Evolutionary conservation across 2,888 invertebrate genomes (phyloP), one percentile per base, ranked within the genome.

Genomic region (Mythimna albipuncta): DNA sequence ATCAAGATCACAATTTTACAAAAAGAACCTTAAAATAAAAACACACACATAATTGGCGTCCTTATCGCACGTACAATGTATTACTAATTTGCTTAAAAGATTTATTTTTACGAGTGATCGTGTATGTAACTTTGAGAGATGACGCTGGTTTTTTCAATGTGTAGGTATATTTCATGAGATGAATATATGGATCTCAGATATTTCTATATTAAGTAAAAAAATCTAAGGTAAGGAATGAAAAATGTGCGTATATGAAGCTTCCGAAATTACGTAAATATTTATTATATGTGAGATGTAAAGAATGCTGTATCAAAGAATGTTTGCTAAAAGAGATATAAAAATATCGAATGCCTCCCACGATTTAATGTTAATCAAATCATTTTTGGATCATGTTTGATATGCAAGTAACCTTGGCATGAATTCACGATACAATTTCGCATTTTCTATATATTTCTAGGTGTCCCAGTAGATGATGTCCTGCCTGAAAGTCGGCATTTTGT

Each of bases 321-420:
- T 72, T 16, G 6, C 57, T 35, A 32, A 52, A 64, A 75, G 62
- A 55, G 61, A 78, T 73, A 69, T 19, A 50, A 72, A 69, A 54
- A 81, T 58, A 66, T 21, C 26, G 35, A 67, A 73, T 68, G 2
- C 54, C 47, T 66, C 16, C n/a, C 54, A 47, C 41, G 47, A 63
- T 57, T 79, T 59, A 55, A 75, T 35, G 58, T 72, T 75, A 69
- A 71, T 72, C 52, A 74, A 74, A 77, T 84, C 2, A 69, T 77
- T 73, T 82, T 70, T 59, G 54, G 63, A 69, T 52, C 75, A 55
- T n/a, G 57, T 41, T 66, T 19, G 16, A 19, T 9, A 68, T 73
- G 54, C 35, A 66, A 64, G 21, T 57, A 71, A 67, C 26, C 16
- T 75, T 57, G 57, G 5, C 11, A 35, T 52, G 57, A 69, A 75